These are phyloP conservation scores for Patiria pectinifera DNA, from an alignment of 53 echinoderm and acorn worm species.

Conservation along the genomic window DNA sequence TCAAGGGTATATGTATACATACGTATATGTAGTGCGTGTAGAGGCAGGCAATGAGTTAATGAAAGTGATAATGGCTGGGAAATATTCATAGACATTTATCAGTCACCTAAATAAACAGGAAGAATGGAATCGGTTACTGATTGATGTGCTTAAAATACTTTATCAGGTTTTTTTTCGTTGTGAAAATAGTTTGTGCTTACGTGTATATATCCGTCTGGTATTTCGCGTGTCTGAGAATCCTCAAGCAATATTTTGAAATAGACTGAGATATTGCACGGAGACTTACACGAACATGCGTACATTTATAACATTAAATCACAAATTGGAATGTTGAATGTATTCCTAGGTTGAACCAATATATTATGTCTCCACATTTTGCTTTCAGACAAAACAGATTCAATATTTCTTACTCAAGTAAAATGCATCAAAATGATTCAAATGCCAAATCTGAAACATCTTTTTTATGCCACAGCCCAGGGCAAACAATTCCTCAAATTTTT, in stretches of 20 bases:
- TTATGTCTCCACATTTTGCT: too few species aligned
- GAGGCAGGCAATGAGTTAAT: background rate
- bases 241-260: too few species aligned
- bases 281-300: too few species aligned
- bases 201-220: background rate
- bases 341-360: too few species aligned
- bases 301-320: too few species aligned
- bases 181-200: background rate
- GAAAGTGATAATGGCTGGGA: background rate
- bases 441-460: background rate
- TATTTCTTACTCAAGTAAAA: background rate
- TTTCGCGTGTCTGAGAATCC: background rate
- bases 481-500: constrained; percentile 34
- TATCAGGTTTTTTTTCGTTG: background rate
- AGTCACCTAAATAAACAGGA: background rate
- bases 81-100: background rate
- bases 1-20: background rate
- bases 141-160: background rate
- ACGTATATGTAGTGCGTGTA: background rate
- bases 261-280: too few species aligned
- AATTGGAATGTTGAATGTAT: too few species aligned
- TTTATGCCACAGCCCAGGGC: background rate
- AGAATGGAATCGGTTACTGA: background rate
- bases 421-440: background rate
- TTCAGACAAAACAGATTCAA: too few species aligned